Evolutionary conservation across 2,888 invertebrate genomes (phyloP).

Genomic region (Temnothorax ravouxi): DNA sequence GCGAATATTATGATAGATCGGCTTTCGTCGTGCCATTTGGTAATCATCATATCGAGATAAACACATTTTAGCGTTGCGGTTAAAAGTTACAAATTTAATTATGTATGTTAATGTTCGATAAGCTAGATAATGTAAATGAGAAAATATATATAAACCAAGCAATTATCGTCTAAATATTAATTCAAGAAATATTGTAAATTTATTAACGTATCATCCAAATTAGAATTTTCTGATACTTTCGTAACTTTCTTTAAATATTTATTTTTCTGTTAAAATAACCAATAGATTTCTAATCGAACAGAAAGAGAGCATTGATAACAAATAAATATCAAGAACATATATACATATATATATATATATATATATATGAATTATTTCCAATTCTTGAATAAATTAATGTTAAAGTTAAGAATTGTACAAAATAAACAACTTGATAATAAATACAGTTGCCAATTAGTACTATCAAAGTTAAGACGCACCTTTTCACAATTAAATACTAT

Average conservation of each 20-base stretch:
- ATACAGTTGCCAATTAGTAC: slow-evolving; percentile 19
- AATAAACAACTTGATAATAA: slow-evolving; percentile 27
- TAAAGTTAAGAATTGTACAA: not conserved
- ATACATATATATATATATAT: not conserved
- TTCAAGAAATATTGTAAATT: not conserved
- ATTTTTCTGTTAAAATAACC: not conserved
- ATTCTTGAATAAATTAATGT: slow-evolving; percentile 1
- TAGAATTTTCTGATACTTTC: not conserved
- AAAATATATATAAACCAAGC: not conserved
- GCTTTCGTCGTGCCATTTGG: slow-evolving; percentile 39
- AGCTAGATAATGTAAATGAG: slow-evolving; percentile 40
- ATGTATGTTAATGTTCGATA: slow-evolving; percentile 57
- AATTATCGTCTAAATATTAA: slow-evolving; percentile 10
- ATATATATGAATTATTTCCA: not conserved
- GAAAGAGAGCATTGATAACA: not conserved
- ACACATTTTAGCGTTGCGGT: not conserved
- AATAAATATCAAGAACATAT: not conserved
- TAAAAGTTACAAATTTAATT: slow-evolving; percentile 48
- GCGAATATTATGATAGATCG: slow-evolving; percentile 74
- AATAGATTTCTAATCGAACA: not conserved
- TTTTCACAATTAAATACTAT: slow-evolving; percentile 10
- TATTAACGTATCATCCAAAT: not conserved
- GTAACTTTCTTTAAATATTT: not conserved
- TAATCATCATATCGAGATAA: slow-evolving; percentile 28
- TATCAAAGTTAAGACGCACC: slow-evolving; percentile 28